A percentile compares a stretch with the other conserved stretches of the same genome.
Evolutionary conservation across 2,113 vertebrate species (phyloP).

Genomic region (Thryonomys swinderianus): DNA sequence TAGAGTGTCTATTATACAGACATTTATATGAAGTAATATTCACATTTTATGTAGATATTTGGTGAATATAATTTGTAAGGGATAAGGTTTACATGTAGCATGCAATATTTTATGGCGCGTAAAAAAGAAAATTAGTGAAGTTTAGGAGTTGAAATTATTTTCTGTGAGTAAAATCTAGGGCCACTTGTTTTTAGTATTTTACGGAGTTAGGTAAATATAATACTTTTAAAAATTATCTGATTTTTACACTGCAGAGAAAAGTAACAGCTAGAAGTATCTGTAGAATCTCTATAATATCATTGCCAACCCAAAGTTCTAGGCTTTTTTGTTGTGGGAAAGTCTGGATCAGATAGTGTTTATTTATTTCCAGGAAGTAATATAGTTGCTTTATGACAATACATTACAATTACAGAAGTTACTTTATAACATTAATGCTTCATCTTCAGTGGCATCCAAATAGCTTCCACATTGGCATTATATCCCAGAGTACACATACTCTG

Average conservation of each 20-base stretch:
- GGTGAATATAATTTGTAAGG: background rate
- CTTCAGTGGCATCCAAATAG: slow-evolving; percentile 15
- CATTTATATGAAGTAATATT: slow-evolving; percentile 37
- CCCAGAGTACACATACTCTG: slow-evolving; percentile 9
- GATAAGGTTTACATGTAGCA: slow-evolving; percentile 21
- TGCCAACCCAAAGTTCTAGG: slow-evolving; percentile 34
- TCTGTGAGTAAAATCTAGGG: slow-evolving; percentile 18
- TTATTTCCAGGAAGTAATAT: slow-evolving; percentile 63
- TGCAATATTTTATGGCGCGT: background rate
- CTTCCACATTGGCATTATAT: slow-evolving; percentile 67
- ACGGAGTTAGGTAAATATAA: slow-evolving; percentile 20
- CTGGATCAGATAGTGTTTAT: slow-evolving; percentile 26
- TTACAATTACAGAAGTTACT: slow-evolving; percentile 40
- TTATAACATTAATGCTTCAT: slow-evolving; percentile 66
- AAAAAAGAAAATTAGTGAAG: slow-evolving; percentile 38
- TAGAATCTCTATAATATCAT: background rate
- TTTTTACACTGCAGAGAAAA: background rate
- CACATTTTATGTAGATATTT: slow-evolving; percentile 26
- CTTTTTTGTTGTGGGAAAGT: slow-evolving; percentile 5
- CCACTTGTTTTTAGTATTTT: slow-evolving; percentile 6
- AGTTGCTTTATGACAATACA: no score
- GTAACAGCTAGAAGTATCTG: background rate
- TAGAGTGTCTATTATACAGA: background rate
- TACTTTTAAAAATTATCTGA: background rate
- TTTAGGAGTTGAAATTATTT: slow-evolving; percentile 52